Evolutionary conservation across 1,140 invertebrate genomes (phyloP), one percentile per base, ranked within the genome.

Genomic region (Aricia agestis): DNA sequence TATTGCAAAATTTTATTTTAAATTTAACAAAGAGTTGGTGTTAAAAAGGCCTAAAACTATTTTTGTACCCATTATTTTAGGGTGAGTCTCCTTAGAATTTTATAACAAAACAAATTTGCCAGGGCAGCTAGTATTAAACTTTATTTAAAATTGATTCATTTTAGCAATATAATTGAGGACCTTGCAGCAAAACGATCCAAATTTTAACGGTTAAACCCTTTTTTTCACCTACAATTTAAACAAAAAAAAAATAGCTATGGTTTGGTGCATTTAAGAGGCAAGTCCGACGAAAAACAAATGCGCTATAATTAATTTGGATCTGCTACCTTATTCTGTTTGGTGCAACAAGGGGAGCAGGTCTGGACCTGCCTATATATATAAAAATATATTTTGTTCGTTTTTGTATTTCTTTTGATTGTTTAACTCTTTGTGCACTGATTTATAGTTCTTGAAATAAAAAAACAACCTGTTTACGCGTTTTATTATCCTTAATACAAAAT

Each of bases 401-500:
- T n/a, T n/a, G n/a, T n/a, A 1, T 65, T 31, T 65, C 13, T 65
- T 25, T 65, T 65, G 5, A 65, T 65, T 65, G 19, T 65, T 65
- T 65, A 65, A 65, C 25, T 1, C 7, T 0, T 65, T 13, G 25
- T 2, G 13, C 25, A 18, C 31, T 11, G 63, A 66, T 32, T 31
- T 2, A 32, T 31, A 32, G 9, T 32, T 15, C 3, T 66, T 7
- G 7, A 32, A 66, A 13, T 13, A 66, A 66, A 32, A 65, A 65
- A 65, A 31, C 25, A 19, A 2, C 7, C 2, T 11, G 7, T 19
- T 65, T 0, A 65, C 25, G 5, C 25, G 19, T 65, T 65, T 65
- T 65, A 65, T 65, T 65, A 65, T 15, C 63, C 25, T 11, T 11
- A 25, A 6, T 65, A 65, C 18, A 65, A 65, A 65, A 65, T 65